Conservation (phyloP, 1,140 invertebrate genomes). For the Bombyx mandarina region DNA sequence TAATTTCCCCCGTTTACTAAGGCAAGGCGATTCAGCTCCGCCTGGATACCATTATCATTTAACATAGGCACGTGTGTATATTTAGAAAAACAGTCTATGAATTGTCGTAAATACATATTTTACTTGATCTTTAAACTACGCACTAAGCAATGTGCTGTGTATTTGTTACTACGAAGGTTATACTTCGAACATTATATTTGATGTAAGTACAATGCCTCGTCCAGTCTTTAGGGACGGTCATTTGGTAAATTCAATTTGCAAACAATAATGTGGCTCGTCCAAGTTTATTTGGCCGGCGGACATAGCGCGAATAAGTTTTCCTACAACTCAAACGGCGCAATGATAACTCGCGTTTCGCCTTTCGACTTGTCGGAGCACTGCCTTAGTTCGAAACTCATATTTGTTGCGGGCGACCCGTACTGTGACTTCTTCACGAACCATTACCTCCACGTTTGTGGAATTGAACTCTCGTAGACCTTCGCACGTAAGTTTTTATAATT, state of each 20-base stretch:
- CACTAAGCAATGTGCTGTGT: too few species aligned
- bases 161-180: too few species aligned
- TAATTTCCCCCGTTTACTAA: too few species aligned
- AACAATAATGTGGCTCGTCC: conserved; percentile 15
- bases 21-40: too few species aligned
- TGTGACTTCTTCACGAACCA: conserved; percentile 25
- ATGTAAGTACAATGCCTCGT: too few species aligned
- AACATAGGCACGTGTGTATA: too few species aligned
- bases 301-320: conserved; percentile 6
- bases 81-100: too few species aligned
- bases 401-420: conserved; percentile 18
- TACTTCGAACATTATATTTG: too few species aligned
- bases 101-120: too few species aligned
- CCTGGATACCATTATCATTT: too few species aligned
- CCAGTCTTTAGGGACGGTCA: conserved; percentile 2
- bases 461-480: conserved; percentile 22
- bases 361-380: conserved; percentile 13
- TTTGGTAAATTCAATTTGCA: conserved; percentile 22
- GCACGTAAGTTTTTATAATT: conserved; percentile 26
- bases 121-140: too few species aligned
- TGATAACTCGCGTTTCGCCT: conserved; percentile 13
- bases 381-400: conserved; percentile 25
- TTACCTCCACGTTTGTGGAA: conserved; percentile 29
- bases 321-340: conserved; percentile 1
- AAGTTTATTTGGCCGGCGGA: conserved; percentile 14